phyloP scores from a whole-genome alignment of 1,140 invertebrate species.

The Macrotrachela quadricornifera region DNA sequence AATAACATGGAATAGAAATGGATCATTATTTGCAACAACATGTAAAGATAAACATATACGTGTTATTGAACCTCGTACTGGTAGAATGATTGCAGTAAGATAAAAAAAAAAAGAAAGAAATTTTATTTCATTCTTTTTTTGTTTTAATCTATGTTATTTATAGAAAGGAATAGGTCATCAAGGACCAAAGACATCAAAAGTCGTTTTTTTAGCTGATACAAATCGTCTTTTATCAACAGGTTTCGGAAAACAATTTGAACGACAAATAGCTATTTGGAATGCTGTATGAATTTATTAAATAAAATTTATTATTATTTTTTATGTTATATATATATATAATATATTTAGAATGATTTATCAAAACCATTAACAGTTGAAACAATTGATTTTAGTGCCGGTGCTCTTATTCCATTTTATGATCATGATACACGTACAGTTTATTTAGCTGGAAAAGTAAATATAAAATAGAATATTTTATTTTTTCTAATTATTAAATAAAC shows the following conservation, averaged over 20 bases:
- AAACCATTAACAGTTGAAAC: constrained; percentile 37
- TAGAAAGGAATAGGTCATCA: constrained; percentile 41
- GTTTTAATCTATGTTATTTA: constrained; percentile 13
- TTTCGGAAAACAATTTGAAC: constrained; percentile 65
- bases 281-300: constrained; percentile 29
- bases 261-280: constrained; percentile 69
- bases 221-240: constrained; percentile 57
- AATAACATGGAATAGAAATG: constrained; percentile 70
- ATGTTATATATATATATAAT: background rate
- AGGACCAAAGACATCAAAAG: constrained; percentile 73
- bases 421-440: constrained; percentile 74
- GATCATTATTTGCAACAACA: constrained; percentile 66
- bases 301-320: background rate
- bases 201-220: constrained; percentile 56
- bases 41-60: constrained; percentile 75
- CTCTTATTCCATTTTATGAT: constrained; percentile 77
- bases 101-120: background rate
- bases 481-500: background rate
- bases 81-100: constrained; percentile 50
- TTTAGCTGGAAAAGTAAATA: constrained; percentile 66
- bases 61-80: constrained; percentile 63
- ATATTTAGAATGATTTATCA: constrained; percentile 44
- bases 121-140: background rate
- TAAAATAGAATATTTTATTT: background rate
- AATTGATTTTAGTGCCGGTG: constrained; percentile 69